Evolutionary conservation across 64 coral and sea anemone genomes (phyloP).

Genomic region (Hydrozoanthus tunicans): DNA sequence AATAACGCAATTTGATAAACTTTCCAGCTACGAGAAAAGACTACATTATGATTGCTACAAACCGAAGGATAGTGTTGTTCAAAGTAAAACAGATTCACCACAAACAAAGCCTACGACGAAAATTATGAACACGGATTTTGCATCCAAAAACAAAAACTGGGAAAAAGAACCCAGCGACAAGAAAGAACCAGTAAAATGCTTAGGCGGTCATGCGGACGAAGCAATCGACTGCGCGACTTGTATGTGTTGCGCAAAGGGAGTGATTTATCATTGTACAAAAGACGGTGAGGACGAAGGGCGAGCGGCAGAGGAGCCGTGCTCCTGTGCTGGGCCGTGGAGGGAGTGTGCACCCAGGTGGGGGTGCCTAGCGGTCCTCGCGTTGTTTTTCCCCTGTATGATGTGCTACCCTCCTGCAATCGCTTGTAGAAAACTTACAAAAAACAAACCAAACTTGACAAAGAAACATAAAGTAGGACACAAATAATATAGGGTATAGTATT

Average conservation of each 20-base stretch:
- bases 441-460: conserved; percentile 45
- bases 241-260: conserved; percentile 94
- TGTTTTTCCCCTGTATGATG: conserved; percentile 86
- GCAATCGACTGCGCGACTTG: conserved; percentile 93
- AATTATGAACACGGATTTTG: conserved; percentile 41
- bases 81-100: conserved; percentile 61
- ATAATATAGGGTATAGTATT: conserved; percentile 9
- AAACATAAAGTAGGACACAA: conserved; percentile 59
- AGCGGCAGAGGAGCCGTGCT: conserved; percentile 91
- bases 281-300: conserved; percentile 84
- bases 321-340: conserved; percentile 82
- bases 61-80: conserved; percentile 72
- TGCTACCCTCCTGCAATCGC: conserved; percentile 85
- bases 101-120: conserved; percentile 67
- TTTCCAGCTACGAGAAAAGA: conserved; percentile 67
- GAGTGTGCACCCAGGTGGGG: conserved; percentile 92
- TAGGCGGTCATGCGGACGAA: conserved; percentile 76
- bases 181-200: conserved; percentile 40
- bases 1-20: conserved; percentile 50
- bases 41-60: conserved; percentile 70
- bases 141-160: conserved; percentile 22
- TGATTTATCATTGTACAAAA: conserved; percentile 98
- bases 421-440: conserved; percentile 75
- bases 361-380: conserved; percentile 74
- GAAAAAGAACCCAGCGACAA: conserved; percentile 40